Evolutionary conservation across 2,888 invertebrate genomes (phyloP), one percentile per base, ranked within the genome.

Genomic region (Pollenia angustigena): DNA sequence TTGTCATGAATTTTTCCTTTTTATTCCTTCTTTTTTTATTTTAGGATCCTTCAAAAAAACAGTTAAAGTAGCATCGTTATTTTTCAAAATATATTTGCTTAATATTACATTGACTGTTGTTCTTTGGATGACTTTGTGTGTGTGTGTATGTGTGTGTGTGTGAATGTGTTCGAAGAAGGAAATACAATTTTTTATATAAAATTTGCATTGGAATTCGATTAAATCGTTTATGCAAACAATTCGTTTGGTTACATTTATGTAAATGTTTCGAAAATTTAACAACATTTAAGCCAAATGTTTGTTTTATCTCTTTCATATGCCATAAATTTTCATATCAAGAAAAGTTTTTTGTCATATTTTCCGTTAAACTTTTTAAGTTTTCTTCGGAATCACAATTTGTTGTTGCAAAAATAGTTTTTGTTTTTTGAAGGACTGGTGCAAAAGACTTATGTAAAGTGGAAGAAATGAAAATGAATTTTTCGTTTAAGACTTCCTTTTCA

Each of bases 161-260:
- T 12, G 69, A 85, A 75, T 86, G 62, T 71, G 32, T 71, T 12
- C 48, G 72, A 66, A 56, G 88, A 76, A 90, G 92, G 92, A 92
- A 92, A 92, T 92, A 90, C 92, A 91, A 91, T 91, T 92, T 91
- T 91, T 90, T 88, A 90, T 91, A 60, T 72, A 76, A 84, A 92
- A 92, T 92, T 92, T 92, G 91, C 92, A 92, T 92, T 92, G 92
- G 92, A 92, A 92, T 92, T 92, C 92, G 92, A 92, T 92, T 92
- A 92, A 92, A 92, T 92, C 92, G 92, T 91, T 92, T 92, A 92
- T 92, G 92, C 92, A 92, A 92, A 91, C 92, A 89, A 88, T 89
- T 86, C 88, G 88, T 87, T 89, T 87, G 88, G 85, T 89, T 89
- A 88, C 88, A 88, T 86, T 84, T 74, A 84, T 69, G 46, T 79